Evolutionary conservation across 2,888 invertebrate genomes (phyloP).

Genomic region (Eurytoma californica): DNA sequence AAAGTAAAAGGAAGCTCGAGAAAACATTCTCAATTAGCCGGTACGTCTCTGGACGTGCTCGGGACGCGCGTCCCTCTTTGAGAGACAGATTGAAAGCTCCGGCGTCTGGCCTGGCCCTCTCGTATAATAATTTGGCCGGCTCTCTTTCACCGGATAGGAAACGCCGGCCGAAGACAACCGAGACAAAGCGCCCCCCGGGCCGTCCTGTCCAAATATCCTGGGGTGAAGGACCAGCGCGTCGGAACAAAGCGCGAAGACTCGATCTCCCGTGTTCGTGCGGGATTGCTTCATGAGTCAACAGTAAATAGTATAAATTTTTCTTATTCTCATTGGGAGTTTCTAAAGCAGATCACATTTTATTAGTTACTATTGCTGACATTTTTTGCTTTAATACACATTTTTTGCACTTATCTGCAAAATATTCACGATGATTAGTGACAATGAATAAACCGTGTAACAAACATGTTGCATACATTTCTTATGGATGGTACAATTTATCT

Average conservation of each 20-base stretch:
- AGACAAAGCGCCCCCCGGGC: not conserved
- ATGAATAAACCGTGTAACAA: no score
- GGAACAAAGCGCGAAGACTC: not conserved
- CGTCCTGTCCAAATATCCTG: not conserved
- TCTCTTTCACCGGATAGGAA: slow-evolving; percentile 26
- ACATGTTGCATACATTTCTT: no score
- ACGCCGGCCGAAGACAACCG: slow-evolving; percentile 1
- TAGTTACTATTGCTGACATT: no score
- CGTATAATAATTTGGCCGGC: slow-evolving; percentile 42
- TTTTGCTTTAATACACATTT: no score
- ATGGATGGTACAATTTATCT: no score
- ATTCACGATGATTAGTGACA: no score
- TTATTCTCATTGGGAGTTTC: not conserved
- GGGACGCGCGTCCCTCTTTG: slow-evolving; percentile 20
- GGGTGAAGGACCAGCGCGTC: not conserved
- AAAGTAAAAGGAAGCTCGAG: slow-evolving; percentile 7
- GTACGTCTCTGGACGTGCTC: not conserved
- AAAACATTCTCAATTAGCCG: not conserved
- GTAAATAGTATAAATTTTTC: slow-evolving; percentile 1
- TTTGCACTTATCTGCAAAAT: no score
- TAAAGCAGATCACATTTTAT: no score
- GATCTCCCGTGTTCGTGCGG: no score
- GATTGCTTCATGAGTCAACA: not conserved
- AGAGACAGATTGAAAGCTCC: slow-evolving; percentile 40
- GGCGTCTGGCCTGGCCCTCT: slow-evolving; percentile 16